Evolutionary conservation across 1,140 invertebrate genomes (phyloP).

Genomic region (Lineus longissimus): DNA sequence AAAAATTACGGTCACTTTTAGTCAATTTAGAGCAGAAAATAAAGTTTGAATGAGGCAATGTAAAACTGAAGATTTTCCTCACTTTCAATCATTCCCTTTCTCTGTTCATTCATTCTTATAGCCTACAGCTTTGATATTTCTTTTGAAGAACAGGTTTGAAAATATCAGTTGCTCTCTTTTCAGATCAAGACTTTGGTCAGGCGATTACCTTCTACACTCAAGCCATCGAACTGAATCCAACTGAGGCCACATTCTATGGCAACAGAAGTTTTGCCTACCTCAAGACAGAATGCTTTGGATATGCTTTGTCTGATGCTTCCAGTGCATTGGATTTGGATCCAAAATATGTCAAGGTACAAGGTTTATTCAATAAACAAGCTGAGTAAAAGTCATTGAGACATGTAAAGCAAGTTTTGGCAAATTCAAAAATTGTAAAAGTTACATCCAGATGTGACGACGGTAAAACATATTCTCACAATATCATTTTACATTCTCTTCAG

Average conservation of each 20-base stretch:
- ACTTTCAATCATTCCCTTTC: neutral
- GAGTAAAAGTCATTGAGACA: neutral
- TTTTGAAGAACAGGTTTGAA: neutral
- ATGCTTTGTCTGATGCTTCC: conserved; percentile 85
- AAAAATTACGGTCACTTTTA: conserved; percentile 29
- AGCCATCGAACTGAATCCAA: conserved; percentile 83
- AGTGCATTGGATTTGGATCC: conserved; percentile 86
- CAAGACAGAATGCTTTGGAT: conserved; percentile 88
- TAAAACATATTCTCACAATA: conserved; percentile 15
- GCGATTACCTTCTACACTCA: conserved; percentile 87
- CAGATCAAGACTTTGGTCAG: conserved; percentile 83
- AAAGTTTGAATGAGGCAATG: neutral
- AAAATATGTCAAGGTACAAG: conserved; percentile 84
- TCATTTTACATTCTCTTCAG: conserved; percentile 27
- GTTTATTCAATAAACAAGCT: neutral
- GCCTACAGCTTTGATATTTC: neutral
- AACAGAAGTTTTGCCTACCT: conserved; percentile 95
- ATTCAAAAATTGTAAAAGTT: neutral
- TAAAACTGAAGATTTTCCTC: conserved; percentile 4
- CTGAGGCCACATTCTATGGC: conserved; percentile 67
- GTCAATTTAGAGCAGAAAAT: neutral
- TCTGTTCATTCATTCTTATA: neutral
- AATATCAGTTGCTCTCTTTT: conserved; percentile 43
- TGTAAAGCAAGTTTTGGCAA: conserved; percentile 8
- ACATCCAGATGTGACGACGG: neutral